Base-by-base conservation (phyloP, 2,888 invertebrate genomes). In the Ormyrus rosae region DNA sequence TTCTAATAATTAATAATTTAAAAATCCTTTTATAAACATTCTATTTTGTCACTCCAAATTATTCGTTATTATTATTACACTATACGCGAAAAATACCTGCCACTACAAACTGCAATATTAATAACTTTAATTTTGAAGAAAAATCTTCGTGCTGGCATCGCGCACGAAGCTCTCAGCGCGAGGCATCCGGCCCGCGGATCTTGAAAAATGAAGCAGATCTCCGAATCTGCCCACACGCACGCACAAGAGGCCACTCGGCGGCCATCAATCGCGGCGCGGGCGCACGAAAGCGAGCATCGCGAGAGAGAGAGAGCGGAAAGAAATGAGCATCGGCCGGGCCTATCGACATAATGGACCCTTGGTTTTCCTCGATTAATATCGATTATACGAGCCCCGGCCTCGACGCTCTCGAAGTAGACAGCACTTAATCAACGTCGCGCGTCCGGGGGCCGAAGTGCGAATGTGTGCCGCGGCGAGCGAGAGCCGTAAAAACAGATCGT, bases 401-500 rank as follows among this genome's bases (percentile, higher is more conserved):
- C 50, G 46, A 50, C 48, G 6, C 64, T 9, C 55, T 7, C 6
- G 6, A 70, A 51, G 60, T 53, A 68, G 60, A n/a, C 53, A 50
- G 48, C 69, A 64, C 69, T 81, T 74, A 78, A 81, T 81, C 81
- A 78, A 78, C 11, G 81, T 73, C 78, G 48, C 67, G 68, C 46
- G 61, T 53, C n/a, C 19, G 6, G 6, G 19, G 55, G 56, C 9
- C 56, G 46, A 46, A 1, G 46, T 5, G 58, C 19, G 67, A 53
- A 34, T 19, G 51, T 11, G 19, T 2, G 58, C 50, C 34, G 0
- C 50, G 55, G 11, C 4, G 45, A 9, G 48, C 10, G 3, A 64
- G n/a, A 19, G 46, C n/a, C 75, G 69, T 73, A 80, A 82, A 83
- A 83, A 83, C 70, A 63, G 56, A 79, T 73, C 70, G 76, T 77